Evolutionary conservation across 2,113 vertebrate genomes (phyloP), one percentile per base, ranked within the genome.

Genomic region (Alces alces): DNA sequence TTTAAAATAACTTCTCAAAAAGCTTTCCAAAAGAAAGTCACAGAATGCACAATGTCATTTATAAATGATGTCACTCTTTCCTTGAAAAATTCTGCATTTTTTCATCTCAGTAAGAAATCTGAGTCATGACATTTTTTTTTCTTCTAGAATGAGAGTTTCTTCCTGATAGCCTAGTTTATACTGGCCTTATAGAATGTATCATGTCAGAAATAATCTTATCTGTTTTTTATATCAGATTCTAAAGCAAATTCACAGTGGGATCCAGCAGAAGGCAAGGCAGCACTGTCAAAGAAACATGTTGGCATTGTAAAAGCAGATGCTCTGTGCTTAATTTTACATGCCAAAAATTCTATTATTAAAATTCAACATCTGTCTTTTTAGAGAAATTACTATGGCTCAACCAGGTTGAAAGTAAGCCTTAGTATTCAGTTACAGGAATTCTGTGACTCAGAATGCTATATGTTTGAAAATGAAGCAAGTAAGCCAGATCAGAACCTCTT

Each of bases 321-420:
- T 95, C 19, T 47, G 95, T 96, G 96, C 89, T 60, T 96, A 82
- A 95, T 93, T 79, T 96, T 97, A 97, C 82, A 91, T 89, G 90
- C 96, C 73, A 80, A 96, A 94, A 97, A 88, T 85, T 98, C 95
- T n/a, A 95, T 86, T 96, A 85, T 98, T 98, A 94, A 98, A 97
- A 96, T 21, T 96, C 28, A 92, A 91, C 21, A 84, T 95, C 91
- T 89, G 95, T 86, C 50, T 96, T 94, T 96, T 97, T 91, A 88
- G 93, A 98, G 43, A 78, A 58, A 55, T 73, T 94, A 60, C 5
- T 86, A 0, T 93, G 36, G 97, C 83, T 96, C 50, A 97, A 55
- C 8, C 54, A 95, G 52, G 25, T 96, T 97, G n/a, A 97, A 95
- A 97, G 64, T 94, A 82, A 94, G 52, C 47, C 15, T 70, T 93